Evolutionary conservation across 2,113 vertebrate species (phyloP).

Genomic region (Heterocephalus glaber): DNA sequence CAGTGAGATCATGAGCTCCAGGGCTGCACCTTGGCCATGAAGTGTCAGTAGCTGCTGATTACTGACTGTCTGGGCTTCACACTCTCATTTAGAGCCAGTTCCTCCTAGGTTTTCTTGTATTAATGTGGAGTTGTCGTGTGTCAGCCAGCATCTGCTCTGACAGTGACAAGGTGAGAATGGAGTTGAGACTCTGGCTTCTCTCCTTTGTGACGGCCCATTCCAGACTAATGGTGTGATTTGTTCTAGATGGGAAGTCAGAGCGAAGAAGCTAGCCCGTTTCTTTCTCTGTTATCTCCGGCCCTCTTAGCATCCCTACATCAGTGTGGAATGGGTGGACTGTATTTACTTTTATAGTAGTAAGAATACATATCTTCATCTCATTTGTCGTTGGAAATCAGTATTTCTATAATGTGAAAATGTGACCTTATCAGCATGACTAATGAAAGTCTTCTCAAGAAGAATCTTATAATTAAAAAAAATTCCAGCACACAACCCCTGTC

Average conservation of each 20-base stretch:
- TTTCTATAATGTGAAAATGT: neutral
- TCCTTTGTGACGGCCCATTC: neutral
- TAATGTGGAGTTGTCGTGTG: neutral
- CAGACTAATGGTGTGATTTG: neutral
- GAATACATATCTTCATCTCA: neutral
- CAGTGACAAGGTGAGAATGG: too few relatives aligned
- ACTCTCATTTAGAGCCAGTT: neutral
- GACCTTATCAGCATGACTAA: neutral
- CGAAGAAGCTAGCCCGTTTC: neutral
- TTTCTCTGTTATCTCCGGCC: neutral
- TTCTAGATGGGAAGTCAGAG: neutral
- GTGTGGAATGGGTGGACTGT: neutral
- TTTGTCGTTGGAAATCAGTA: neutral
- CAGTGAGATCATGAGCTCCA: too few relatives aligned
- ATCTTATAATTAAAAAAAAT: neutral
- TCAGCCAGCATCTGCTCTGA: too few relatives aligned
- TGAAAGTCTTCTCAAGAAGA: neutral
- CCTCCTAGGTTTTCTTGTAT: neutral
- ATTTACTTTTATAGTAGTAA: neutral
- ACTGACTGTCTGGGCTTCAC: too few relatives aligned
- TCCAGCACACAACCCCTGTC: neutral
- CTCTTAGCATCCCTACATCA: neutral
- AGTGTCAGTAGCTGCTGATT: too few relatives aligned
- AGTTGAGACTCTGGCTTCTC: neutral
- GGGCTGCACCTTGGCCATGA: neutral